Percentiles rank a stretch among this genome's conserved stretches.
phyloP scores from a whole-genome alignment of 1,140 invertebrate genomes.

The Lysiphlebus fabarum region DNA sequence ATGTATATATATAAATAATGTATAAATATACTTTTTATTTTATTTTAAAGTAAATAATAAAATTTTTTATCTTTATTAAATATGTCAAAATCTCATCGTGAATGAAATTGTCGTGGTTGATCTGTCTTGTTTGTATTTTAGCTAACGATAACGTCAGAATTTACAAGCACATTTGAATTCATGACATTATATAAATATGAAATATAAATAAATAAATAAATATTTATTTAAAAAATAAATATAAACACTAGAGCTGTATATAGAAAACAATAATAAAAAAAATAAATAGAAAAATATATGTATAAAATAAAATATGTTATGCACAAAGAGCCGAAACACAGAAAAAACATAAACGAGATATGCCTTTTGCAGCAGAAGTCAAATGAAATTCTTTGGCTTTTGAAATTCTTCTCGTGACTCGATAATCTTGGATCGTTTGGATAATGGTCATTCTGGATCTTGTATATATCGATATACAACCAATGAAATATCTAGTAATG shows the following conservation, averaged over 20 bases:
- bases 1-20: too few species aligned
- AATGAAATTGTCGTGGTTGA: conserved; percentile 16
- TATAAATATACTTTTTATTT: too few species aligned
- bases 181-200: conserved; percentile 4
- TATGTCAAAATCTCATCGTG: not conserved
- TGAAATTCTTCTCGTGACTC: conserved; percentile 6
- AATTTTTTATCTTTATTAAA: conserved; percentile 1
- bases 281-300: not conserved
- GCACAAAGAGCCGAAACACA: conserved; percentile 9
- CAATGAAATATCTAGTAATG: too few species aligned
- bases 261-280: not conserved
- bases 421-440: conserved; percentile 16
- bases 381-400: conserved; percentile 3
- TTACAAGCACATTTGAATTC: conserved; percentile 12
- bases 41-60: not conserved
- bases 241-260: not conserved
- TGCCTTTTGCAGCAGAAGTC: conserved; percentile 1
- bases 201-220: too few species aligned
- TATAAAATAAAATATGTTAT: conserved; percentile 11
- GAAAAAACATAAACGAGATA: not conserved
- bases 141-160: conserved; percentile 3
- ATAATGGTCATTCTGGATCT: conserved; percentile 17
- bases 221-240: not conserved
- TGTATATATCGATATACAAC: not conserved
- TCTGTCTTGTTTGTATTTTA: conserved; percentile 13